phyloP scores from a whole-genome alignment of 2,888 invertebrate species.

The Andrena marginata region DNA sequence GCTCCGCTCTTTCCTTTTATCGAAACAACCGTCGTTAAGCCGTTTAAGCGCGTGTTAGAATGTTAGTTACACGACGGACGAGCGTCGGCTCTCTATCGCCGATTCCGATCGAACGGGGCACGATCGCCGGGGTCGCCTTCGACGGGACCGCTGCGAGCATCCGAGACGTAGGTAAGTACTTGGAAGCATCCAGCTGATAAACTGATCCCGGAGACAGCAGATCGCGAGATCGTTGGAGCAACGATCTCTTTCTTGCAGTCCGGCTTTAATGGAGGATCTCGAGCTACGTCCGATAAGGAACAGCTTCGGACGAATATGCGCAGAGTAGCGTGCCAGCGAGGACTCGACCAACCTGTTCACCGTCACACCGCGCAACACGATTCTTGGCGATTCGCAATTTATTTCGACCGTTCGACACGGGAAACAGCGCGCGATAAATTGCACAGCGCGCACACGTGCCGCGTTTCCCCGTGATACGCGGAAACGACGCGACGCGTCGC shows the following conservation, averaged over 20 bases:
- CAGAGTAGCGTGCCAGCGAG: background rate
- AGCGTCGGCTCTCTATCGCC: background rate
- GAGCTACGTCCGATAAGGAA: background rate
- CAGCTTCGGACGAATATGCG: background rate
- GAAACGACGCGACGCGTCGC: slow-evolving; percentile 26
- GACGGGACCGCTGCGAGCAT: background rate
- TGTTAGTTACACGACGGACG: slow-evolving; percentile 5
- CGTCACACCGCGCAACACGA: background rate
- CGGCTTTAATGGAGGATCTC: background rate
- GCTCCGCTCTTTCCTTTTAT: background rate
- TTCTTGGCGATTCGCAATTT: background rate
- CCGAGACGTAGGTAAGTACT: background rate
- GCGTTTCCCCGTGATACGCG: slow-evolving; percentile 33
- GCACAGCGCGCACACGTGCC: slow-evolving; percentile 26
- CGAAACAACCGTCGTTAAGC: background rate
- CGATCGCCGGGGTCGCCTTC: background rate
- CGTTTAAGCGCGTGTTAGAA: slow-evolving; percentile 5
- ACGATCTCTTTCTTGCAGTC: background rate
- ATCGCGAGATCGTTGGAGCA: no score
- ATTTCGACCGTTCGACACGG: background rate
- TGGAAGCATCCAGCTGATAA: background rate
- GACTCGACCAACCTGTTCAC: background rate
- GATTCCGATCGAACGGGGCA: background rate
- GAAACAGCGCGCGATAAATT: slow-evolving; percentile 9
- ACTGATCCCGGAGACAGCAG: no score